Conservation (phyloP, 2,888 invertebrate species). For the Tiphia femorata region DNA sequence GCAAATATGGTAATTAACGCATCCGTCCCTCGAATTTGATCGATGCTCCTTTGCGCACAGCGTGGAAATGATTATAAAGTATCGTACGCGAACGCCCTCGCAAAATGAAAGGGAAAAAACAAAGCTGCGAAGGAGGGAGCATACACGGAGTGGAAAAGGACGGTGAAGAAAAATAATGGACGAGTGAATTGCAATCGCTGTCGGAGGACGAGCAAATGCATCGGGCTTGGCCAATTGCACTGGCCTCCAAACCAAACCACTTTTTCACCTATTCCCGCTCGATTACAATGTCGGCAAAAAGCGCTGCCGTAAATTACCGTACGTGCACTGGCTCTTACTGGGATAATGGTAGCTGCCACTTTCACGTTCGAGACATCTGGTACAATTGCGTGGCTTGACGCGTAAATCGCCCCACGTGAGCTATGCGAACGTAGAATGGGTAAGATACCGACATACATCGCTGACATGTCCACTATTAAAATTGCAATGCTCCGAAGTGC, state of each 20-base stretch:
- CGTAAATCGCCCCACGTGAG: too few species aligned
- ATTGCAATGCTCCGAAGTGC: too few species aligned
- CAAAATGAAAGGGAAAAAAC: neutral
- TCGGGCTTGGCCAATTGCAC: neutral
- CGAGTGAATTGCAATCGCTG: neutral
- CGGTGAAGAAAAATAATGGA: neutral
- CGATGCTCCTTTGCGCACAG: neutral
- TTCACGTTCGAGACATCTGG: too few species aligned
- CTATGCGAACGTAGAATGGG: too few species aligned
- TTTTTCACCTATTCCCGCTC: constrained; percentile 3
- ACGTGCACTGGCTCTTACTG: constrained; percentile 13
- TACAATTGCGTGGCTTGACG: too few species aligned
- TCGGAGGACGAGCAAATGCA: neutral
- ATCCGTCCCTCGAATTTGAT: too few species aligned
- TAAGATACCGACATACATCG: too few species aligned
- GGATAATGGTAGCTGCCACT: constrained; percentile 18
- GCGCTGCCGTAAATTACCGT: constrained; percentile 29
- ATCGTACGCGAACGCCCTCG: neutral
- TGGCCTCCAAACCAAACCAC: neutral
- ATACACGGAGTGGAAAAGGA: neutral
- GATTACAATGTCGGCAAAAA: constrained; percentile 34
- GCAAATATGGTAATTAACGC: too few species aligned
- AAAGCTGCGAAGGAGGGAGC: neutral
- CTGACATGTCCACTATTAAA: too few species aligned
- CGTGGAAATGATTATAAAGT: neutral